A percentile compares a stretch with the other conserved stretches of the same genome.
Evolutionary conservation across 2,797 vertebrate genomes (phyloP).

Genomic region (Falco peregrinus): DNA sequence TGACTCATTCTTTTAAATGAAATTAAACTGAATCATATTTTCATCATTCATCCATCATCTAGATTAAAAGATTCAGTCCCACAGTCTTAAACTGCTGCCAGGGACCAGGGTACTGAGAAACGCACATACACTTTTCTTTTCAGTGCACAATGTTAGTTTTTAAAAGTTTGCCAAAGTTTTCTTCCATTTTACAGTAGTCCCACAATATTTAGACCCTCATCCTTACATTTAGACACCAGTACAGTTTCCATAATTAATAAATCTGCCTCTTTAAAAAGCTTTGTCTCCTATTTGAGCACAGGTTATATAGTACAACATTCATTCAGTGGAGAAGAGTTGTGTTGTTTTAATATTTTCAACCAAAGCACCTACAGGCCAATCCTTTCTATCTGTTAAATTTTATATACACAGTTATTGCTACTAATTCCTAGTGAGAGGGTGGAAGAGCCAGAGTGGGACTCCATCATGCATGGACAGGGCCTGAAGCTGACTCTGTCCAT

Average conservation of each 20-base stretch:
- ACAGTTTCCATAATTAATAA: neutral
- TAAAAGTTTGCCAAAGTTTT: neutral
- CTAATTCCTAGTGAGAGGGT: neutral
- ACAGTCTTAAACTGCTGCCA: neutral
- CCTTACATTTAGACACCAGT: neutral
- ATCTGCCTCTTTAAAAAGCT: neutral
- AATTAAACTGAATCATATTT: neutral
- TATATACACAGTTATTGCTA: neutral
- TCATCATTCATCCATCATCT: neutral
- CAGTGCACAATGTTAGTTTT: neutral
- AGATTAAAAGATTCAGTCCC: neutral
- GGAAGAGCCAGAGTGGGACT: neutral
- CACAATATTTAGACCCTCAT: neutral
- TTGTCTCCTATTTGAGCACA: neutral
- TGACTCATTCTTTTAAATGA: neutral
- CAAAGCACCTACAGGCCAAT: neutral
- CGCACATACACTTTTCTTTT: neutral
- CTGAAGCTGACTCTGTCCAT: neutral
- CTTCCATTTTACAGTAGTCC: neutral
- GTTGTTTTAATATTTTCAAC: neutral
- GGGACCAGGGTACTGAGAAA: neutral
- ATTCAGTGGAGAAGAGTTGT: neutral
- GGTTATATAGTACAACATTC: neutral
- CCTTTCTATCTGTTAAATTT: neutral
- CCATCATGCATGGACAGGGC: rapidly evolving